Percentiles rank a stretch among this genome's conserved stretches.
Evolutionary conservation across 2,797 vertebrate species (phyloP).

Genomic region (Pseudochirops corinnae): DNA sequence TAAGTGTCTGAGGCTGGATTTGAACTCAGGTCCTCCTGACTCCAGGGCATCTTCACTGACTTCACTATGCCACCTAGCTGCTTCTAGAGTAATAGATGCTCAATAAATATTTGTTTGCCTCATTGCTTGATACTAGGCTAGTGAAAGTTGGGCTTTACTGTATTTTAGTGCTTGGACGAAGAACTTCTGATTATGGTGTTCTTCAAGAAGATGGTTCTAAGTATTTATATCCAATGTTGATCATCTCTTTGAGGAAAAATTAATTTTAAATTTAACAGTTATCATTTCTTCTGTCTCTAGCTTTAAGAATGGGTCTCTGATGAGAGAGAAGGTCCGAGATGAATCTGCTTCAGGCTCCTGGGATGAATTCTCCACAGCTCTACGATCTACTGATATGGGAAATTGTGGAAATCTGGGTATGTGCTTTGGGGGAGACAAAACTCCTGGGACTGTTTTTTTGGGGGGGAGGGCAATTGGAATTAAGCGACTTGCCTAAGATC

Average conservation of each 20-base stretch:
- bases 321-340: conserved; percentile 93
- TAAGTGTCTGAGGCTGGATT: neutral
- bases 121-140: neutral
- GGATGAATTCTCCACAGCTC: conserved; percentile 90
- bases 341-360: conserved; percentile 90
- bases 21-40: neutral
- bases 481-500: too few species aligned
- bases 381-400: conserved; percentile 89
- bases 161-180: neutral
- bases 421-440: conserved; percentile 28
- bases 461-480: too few species aligned
- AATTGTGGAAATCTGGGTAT: conserved; percentile 93
- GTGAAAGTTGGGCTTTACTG: neutral
- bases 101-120: neutral
- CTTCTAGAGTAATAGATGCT: neutral
- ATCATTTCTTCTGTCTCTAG: conserved; percentile 83
- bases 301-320: conserved; percentile 97
- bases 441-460: neutral
- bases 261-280: neutral
- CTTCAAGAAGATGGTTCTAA: neutral
- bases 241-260: conserved; percentile 24
- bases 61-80: neutral
- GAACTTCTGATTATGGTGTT: neutral
- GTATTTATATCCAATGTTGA: neutral
- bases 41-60: too few species aligned